Conservation (phyloP, 2,888 invertebrate species). For the Apodemia zela region DNA sequence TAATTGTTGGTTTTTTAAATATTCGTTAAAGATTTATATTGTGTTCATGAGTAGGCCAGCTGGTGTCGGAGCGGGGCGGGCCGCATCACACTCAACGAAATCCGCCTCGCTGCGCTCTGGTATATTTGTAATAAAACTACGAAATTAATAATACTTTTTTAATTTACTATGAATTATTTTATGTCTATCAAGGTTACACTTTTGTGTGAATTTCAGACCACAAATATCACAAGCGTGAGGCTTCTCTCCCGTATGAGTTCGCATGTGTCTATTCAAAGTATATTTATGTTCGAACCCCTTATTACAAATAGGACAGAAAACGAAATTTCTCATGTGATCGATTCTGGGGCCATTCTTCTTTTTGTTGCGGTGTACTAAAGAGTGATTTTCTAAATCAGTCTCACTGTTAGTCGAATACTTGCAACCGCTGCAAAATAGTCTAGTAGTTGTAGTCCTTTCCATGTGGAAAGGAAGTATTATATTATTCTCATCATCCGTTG, state of each 20-base stretch:
- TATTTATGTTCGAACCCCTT: conserved; percentile 8
- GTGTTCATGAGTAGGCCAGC: no score
- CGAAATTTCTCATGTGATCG: neutral
- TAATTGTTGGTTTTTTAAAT: no score
- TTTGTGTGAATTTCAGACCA: conserved; percentile 5
- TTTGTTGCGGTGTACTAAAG: neutral
- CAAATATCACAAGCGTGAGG: neutral
- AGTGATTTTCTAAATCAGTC: neutral
- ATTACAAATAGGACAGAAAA: neutral
- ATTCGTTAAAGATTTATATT: no score
- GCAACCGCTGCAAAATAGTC: neutral
- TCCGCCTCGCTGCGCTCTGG: no score
- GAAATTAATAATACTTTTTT: neutral
- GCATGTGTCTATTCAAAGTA: neutral
- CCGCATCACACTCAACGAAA: no score
- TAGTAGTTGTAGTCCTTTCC: no score
- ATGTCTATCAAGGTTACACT: conserved; percentile 3
- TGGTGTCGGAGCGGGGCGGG: no score
- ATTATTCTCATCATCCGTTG: no score
- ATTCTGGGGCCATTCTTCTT: neutral
- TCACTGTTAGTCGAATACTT: neutral
- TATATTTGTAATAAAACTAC: no score
- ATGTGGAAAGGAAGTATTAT: no score
- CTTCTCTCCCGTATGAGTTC: neutral
- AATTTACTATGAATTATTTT: conserved; percentile 1